Evolutionary conservation across 2,888 invertebrate genomes (phyloP).

Genomic region (Drosophila neonasuta): DNA sequence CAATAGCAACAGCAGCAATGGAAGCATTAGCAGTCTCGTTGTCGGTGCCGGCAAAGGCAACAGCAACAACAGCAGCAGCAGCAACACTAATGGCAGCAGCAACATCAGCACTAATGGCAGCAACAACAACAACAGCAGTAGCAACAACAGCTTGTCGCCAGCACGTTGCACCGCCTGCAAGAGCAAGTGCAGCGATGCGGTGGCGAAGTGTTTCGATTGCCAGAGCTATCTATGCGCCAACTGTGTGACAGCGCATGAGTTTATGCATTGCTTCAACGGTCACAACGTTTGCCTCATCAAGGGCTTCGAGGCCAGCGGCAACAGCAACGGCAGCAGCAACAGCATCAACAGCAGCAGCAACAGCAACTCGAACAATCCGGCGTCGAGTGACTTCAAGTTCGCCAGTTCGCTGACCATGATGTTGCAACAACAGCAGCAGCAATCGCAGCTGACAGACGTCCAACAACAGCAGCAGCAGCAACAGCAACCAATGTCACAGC

Average conservation of each 20-base stretch:
- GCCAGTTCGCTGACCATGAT: conserved; percentile 80
- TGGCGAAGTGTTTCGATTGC: conserved; percentile 98
- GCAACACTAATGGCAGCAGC: conserved; percentile 24
- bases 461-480: conserved; percentile 39
- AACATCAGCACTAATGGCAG: conserved; percentile 23
- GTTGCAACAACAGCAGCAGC: conserved; percentile 73
- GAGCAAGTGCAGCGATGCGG: conserved; percentile 95
- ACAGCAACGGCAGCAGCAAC: conserved; percentile 38
- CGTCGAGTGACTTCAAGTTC: conserved; percentile 77
- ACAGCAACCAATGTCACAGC: conserved; percentile 74
- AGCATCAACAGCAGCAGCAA: conserved; percentile 40
- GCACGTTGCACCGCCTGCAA: conserved; percentile 97
- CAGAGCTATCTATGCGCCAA: conserved; percentile 97
- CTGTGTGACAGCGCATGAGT: conserved; percentile 99
- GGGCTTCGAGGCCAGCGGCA: conserved; percentile 68
- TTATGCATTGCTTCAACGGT: conserved; percentile 99
- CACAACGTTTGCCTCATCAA: conserved; percentile 89
- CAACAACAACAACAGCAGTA: conserved; percentile 42
- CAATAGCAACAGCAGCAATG: conserved; percentile 29
- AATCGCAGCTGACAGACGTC: conserved; percentile 42
- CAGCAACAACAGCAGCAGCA: conserved; percentile 23
- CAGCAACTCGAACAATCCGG: conserved; percentile 60
- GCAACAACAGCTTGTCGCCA: conserved; percentile 44
- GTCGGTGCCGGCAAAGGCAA: conserved; percentile 65
- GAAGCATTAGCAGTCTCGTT: conserved; percentile 59